Conservation (phyloP, 2,888 invertebrate species). For the Synanthedon vespiformis region DNA sequence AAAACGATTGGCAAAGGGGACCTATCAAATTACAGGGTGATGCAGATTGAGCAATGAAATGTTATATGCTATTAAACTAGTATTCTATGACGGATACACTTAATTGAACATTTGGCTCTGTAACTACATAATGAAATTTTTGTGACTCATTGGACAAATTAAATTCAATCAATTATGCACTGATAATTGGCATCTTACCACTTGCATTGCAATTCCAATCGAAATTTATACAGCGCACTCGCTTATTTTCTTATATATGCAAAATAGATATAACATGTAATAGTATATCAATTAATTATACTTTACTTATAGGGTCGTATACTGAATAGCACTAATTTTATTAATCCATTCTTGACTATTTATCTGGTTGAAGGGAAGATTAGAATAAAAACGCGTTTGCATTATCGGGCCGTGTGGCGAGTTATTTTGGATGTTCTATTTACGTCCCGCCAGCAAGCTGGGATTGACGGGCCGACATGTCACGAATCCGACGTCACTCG, state of each 20-base stretch:
- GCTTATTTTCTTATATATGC: conserved; percentile 9
- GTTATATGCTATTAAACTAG: conserved; percentile 19
- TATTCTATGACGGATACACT: conserved; percentile 30
- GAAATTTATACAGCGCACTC: conserved; percentile 8
- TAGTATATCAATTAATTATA: too few species aligned
- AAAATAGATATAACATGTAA: too few species aligned
- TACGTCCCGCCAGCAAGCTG: conserved; percentile 60
- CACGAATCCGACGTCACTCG: conserved; percentile 47
- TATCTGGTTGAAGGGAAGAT: conserved; percentile 38
- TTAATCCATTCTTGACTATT: conserved; percentile 6
- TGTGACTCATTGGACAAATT: conserved; percentile 29
- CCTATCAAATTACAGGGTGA: neutral
- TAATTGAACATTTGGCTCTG: conserved; percentile 43
- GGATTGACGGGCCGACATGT: conserved; percentile 64
- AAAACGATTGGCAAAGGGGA: conserved; percentile 2
- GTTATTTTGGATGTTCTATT: conserved; percentile 63
- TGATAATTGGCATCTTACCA: conserved; percentile 10
- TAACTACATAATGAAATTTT: conserved; percentile 20
- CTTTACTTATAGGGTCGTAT: neutral
- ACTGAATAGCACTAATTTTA: neutral
- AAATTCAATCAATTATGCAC: conserved; percentile 7
- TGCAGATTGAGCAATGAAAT: conserved; percentile 15
- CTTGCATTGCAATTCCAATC: conserved; percentile 2
- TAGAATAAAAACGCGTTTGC: conserved; percentile 63
- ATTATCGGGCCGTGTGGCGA: conserved; percentile 61